Evolutionary conservation across 2,113 vertebrate species (phyloP).

Genomic region (Strix uralensis): DNA sequence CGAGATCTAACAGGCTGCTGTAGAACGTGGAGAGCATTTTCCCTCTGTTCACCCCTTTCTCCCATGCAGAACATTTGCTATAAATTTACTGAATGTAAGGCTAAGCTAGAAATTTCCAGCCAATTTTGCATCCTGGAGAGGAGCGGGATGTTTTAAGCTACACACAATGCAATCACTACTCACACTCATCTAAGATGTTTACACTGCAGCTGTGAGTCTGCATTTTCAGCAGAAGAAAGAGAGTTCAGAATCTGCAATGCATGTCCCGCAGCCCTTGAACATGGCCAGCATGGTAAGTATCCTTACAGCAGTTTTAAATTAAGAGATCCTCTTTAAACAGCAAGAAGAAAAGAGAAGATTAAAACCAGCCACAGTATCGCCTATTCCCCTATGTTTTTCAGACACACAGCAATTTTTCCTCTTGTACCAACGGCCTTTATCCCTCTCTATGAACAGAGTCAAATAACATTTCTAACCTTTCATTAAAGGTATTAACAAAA

Average conservation of each 20-base stretch:
- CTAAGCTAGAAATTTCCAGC: neutral
- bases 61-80: neutral
- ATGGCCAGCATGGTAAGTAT: neutral
- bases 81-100: neutral
- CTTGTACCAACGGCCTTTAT: neutral
- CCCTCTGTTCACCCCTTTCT: neutral
- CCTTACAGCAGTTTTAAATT: slow-evolving; percentile 23
- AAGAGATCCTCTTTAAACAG: neutral
- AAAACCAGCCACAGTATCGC: neutral
- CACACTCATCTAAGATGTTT: neutral
- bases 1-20: neutral
- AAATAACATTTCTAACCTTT: neutral
- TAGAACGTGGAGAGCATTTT: neutral
- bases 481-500: neutral
- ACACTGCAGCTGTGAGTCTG: neutral
- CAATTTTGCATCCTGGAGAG: neutral
- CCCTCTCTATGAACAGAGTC: neutral
- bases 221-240: neutral
- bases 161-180: neutral
- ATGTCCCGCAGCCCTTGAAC: neutral
- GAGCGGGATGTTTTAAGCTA: neutral
- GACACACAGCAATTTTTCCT: neutral
- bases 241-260: neutral
- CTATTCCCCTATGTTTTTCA: neutral
- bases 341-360: neutral